These are phyloP conservation scores for Mormyrops boulengeri DNA, from an alignment of 2,797 vertebrate genomes.

Conservation along the genomic window DNA sequence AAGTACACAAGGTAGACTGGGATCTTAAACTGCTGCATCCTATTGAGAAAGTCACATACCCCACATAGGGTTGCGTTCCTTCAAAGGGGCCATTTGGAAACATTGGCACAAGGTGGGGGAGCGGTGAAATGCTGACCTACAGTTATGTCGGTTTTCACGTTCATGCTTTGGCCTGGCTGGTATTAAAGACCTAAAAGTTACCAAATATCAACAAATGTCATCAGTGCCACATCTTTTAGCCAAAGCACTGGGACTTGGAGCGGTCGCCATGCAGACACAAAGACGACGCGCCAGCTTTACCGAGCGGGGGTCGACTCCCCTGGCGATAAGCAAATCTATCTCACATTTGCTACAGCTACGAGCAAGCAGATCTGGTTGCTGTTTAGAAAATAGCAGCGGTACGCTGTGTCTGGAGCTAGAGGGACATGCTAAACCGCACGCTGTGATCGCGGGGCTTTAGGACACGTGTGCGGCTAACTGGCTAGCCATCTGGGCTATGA, in stretches of 20 bases:
- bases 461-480: conserved; percentile 1
- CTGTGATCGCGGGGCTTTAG: not conserved
- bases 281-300: not conserved
- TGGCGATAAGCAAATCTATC: not conserved
- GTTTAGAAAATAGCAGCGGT: not conserved
- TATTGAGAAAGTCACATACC: not conserved
- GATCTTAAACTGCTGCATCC: not conserved
- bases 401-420: not conserved
- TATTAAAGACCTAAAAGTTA: not conserved
- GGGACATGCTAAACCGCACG: not conserved
- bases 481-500: not conserved
- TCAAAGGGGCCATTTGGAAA: not conserved
- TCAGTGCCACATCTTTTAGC: not conserved
- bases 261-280: conserved; percentile 27
- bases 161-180: not conserved
- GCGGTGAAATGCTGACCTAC: not conserved
- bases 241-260: not conserved
- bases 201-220: not conserved
- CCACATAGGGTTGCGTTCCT: not conserved
- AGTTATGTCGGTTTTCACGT: not conserved
- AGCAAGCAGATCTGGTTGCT: not conserved
- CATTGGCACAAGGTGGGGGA: not conserved
- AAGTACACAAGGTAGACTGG: not conserved
- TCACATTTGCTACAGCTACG: not conserved
- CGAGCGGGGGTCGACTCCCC: not conserved